These are phyloP conservation scores for Bufo gargarizans DNA, from an alignment of 2,113 vertebrate genomes.

Conservation along the genomic window DNA sequence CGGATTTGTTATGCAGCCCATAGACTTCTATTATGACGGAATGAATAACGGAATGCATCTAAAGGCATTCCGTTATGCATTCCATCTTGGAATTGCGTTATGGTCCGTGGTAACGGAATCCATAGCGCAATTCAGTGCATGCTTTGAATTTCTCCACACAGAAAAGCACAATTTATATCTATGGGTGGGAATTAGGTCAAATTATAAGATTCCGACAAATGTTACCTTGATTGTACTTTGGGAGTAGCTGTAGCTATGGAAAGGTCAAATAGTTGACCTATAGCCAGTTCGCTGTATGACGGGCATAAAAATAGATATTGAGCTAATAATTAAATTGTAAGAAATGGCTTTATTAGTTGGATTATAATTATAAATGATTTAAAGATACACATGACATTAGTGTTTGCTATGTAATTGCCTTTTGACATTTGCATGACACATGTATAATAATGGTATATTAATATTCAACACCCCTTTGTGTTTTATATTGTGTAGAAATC, in stretches of 20 bases:
- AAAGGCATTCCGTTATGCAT: no score
- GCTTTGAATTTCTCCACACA: no score
- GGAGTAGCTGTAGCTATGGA: background rate
- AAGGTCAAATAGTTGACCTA: background rate
- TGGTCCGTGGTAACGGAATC: no score
- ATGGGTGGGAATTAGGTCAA: no score
- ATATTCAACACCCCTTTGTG: background rate
- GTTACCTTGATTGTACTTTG: no score
- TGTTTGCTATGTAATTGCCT: background rate
- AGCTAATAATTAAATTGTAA: background rate
- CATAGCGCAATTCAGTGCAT: no score
- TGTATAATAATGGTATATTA: background rate
- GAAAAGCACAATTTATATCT: no score
- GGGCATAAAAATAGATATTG: background rate
- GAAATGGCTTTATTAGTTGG: background rate
- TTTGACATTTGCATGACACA: background rate
- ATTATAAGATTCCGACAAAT: no score
- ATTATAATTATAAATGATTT: background rate
- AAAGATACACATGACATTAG: background rate
- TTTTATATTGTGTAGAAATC: background rate
- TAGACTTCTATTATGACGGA: no score
- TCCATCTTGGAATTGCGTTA: no score
- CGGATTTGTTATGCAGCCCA: no score
- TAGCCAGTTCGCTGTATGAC: background rate
- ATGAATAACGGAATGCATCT: no score